phyloP scores from a whole-genome alignment of 30 jellyfish, hydroid and myxozoan species.

The Phacellophora camtschatica region DNA sequence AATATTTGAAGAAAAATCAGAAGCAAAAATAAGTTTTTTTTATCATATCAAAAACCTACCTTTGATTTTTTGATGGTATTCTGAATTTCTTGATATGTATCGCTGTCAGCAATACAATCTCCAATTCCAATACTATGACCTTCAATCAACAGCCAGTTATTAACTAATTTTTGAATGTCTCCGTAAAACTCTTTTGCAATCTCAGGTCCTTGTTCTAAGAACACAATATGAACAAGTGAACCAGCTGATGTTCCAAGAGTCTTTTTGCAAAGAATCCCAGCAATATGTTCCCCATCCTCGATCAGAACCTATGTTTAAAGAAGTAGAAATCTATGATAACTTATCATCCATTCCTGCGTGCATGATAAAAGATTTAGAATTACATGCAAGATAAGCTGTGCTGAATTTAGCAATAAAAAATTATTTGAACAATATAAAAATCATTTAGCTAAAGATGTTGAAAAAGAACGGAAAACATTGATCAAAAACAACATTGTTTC shows the following conservation, averaged over 20 bases:
- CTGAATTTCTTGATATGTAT: slow-evolving; percentile 93
- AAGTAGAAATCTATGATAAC: neutral
- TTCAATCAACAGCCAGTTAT: slow-evolving; percentile 85
- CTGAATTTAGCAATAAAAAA: too few species aligned
- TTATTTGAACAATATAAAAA: too few species aligned
- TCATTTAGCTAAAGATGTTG: too few species aligned
- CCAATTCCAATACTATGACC: slow-evolving; percentile 99
- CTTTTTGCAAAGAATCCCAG: slow-evolving; percentile 95
- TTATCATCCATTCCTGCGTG: neutral
- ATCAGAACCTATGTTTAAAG: slow-evolving; percentile 74
- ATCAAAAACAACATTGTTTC: too few species aligned
- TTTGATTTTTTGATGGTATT: slow-evolving; percentile 85
- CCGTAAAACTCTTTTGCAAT: slow-evolving; percentile 93
- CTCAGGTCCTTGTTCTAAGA: slow-evolving; percentile 94
- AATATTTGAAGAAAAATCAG: too few species aligned
- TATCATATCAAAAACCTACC: neutral
- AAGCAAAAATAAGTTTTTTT: too few species aligned
- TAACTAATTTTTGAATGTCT: slow-evolving; percentile 87
- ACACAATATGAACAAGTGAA: slow-evolving; percentile 91
- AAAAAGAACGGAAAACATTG: too few species aligned
- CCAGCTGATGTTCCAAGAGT: slow-evolving; percentile 98
- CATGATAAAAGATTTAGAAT: too few species aligned
- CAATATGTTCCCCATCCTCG: slow-evolving; percentile 90
- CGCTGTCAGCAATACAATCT: slow-evolving; percentile 98
- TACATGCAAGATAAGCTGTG: too few species aligned